phyloP scores from a whole-genome alignment of 2,797 vertebrate genomes.

The Staurois parvus region DNA sequence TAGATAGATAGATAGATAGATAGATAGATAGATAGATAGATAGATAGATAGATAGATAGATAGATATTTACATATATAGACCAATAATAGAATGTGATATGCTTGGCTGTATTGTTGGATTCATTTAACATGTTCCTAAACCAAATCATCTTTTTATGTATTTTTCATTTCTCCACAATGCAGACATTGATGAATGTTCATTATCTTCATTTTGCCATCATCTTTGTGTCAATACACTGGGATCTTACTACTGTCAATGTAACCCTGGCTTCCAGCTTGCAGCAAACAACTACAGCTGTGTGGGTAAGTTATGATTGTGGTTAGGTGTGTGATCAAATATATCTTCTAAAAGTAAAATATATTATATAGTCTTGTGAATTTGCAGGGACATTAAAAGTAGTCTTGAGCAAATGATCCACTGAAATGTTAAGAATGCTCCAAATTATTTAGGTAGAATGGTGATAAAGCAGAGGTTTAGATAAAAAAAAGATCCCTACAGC shows the following conservation, averaged over 20 bases:
- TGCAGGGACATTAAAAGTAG: no score
- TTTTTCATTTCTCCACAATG: conserved; percentile 20
- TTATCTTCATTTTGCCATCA: conserved; percentile 91
- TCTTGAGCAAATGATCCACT: no score
- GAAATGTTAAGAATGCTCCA: no score
- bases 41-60: no score
- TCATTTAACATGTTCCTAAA: background rate
- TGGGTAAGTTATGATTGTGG: conserved; percentile 82
- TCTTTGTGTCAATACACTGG: conserved; percentile 89
- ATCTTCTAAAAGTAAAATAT: background rate
- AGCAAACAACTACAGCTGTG: conserved; percentile 94
- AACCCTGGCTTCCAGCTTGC: conserved; percentile 89
- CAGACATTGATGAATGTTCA: conserved; percentile 92
- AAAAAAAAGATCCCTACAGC: no score
- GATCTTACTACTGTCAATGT: conserved; percentile 95
- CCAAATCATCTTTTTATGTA: background rate
- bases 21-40: no score
- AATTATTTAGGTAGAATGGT: no score
- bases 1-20: no score
- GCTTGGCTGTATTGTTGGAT: background rate
- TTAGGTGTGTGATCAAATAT: background rate
- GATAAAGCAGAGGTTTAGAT: no score
- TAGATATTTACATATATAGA: background rate
- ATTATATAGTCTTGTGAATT: background rate
- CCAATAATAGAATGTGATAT: background rate